Evolutionary conservation across 2,113 vertebrate genomes (phyloP).

Genomic region (Tetrax tetrax): DNA sequence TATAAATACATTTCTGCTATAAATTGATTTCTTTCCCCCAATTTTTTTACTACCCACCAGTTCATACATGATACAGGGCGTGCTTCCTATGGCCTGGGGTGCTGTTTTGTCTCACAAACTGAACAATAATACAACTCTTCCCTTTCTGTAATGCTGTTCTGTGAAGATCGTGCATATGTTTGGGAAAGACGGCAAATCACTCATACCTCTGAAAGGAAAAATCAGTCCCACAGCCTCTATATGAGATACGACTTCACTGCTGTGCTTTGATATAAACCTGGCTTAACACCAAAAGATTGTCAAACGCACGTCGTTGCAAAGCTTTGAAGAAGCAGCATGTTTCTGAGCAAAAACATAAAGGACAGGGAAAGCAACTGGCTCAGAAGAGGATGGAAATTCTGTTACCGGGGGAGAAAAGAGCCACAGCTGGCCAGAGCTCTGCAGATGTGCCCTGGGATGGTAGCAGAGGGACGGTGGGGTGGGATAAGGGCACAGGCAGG

Average conservation of each 20-base stretch:
- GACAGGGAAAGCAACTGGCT: background rate
- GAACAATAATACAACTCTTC: background rate
- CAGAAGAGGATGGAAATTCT: background rate
- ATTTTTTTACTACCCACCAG: background rate
- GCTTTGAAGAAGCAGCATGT: constrained; percentile 41
- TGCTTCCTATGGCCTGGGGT: background rate
- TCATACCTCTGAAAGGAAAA: constrained; percentile 15
- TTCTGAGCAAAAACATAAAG: constrained; percentile 9
- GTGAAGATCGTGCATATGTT: background rate
- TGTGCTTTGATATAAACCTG: constrained; percentile 63
- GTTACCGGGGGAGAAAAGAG: background rate
- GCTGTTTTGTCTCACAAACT: background rate
- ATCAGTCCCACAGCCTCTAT: background rate
- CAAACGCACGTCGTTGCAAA: constrained; percentile 2
- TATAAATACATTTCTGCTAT: background rate
- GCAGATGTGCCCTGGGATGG: background rate
- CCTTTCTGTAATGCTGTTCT: background rate
- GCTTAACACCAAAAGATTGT: constrained; percentile 57
- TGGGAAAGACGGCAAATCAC: background rate
- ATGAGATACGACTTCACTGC: constrained; percentile 23
- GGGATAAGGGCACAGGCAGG: background rate
- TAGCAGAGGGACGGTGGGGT: background rate
- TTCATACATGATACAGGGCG: background rate
- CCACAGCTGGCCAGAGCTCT: background rate
- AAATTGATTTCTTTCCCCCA: background rate